Percentiles rank a stretch among this genome's conserved stretches.
Conservation (phyloP, 2,888 invertebrate genomes). For the Drosophila mercatorum region DNA sequence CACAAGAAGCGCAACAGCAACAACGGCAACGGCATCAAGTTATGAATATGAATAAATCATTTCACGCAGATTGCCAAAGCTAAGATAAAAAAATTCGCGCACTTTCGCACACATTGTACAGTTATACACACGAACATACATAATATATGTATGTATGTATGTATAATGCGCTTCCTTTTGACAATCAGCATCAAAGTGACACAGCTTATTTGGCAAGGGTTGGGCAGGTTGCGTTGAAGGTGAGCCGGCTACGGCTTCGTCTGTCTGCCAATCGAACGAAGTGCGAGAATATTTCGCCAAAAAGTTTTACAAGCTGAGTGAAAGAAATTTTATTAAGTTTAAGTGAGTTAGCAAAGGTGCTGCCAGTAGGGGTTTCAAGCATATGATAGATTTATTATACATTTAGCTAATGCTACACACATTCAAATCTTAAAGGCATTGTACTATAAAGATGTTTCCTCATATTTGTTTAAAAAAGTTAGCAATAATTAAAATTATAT, state of each 20-base stretch:
- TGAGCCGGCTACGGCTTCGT: not conserved
- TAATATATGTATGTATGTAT: not conserved
- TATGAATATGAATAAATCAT: slow-evolving; percentile 82
- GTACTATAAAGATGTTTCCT: no score
- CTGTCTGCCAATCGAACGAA: slow-evolving; percentile 35
- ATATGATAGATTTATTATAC: no score
- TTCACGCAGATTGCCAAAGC: slow-evolving; percentile 79
- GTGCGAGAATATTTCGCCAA: slow-evolving; percentile 32
- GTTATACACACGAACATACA: not conserved
- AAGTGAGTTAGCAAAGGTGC: slow-evolving; percentile 13
- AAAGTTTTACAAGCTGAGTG: slow-evolving; percentile 30
- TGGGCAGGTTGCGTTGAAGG: not conserved
- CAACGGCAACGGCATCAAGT: slow-evolving; percentile 58
- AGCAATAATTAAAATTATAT: no score
- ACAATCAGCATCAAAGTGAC: slow-evolving; percentile 61
- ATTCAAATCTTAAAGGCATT: no score
- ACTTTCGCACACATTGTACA: slow-evolving; percentile 42
- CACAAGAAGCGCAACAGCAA: slow-evolving; percentile 27
- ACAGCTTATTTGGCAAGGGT: slow-evolving; percentile 32
- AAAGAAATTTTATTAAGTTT: slow-evolving; percentile 32
- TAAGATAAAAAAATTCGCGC: slow-evolving; percentile 58
- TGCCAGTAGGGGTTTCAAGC: not conserved
- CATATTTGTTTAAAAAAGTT: no score
- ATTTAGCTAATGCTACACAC: no score
- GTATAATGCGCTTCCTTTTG: slow-evolving; percentile 50